Evolutionary conservation across 2,797 vertebrate species (phyloP).

Genomic region (Phoeniculus purpureus): DNA sequence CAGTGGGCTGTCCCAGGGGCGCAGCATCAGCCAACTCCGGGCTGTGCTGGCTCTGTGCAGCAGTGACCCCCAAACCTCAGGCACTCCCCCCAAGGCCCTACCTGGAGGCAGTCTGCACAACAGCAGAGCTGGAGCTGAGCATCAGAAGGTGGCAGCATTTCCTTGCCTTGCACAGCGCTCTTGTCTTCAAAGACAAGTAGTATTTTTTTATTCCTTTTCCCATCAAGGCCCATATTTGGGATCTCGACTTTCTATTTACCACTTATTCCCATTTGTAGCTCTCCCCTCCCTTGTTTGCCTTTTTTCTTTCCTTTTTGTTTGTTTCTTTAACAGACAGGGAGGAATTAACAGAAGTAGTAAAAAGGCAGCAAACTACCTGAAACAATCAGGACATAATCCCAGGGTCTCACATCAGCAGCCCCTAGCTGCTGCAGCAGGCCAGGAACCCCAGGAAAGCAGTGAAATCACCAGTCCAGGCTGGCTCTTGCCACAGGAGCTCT

Average conservation of each 20-base stretch:
- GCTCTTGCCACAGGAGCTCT: not conserved
- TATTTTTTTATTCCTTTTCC: not conserved
- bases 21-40: rapidly evolving
- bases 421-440: too few relatives aligned
- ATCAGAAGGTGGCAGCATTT: conserved; percentile 75
- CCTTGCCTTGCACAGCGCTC: not conserved
- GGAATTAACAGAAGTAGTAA: not conserved
- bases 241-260: not conserved
- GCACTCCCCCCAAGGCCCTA: not conserved
- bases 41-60: not conserved
- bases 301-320: too few relatives aligned
- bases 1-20: not conserved
- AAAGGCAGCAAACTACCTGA: not conserved
- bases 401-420: too few relatives aligned
- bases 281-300: too few relatives aligned
- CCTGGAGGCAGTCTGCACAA: not conserved
- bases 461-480: rapidly evolving
- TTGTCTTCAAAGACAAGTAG: not conserved
- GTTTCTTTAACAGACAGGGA: not conserved
- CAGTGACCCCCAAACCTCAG: not conserved
- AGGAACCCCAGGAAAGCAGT: not conserved
- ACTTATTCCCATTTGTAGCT: not conserved
- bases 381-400: not conserved
- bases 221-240: not conserved
- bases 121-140: not conserved